Evolutionary conservation across 2,797 vertebrate species (phyloP), one percentile per base, ranked within the genome.

Genomic region (Intellagama lesueurii): DNA sequence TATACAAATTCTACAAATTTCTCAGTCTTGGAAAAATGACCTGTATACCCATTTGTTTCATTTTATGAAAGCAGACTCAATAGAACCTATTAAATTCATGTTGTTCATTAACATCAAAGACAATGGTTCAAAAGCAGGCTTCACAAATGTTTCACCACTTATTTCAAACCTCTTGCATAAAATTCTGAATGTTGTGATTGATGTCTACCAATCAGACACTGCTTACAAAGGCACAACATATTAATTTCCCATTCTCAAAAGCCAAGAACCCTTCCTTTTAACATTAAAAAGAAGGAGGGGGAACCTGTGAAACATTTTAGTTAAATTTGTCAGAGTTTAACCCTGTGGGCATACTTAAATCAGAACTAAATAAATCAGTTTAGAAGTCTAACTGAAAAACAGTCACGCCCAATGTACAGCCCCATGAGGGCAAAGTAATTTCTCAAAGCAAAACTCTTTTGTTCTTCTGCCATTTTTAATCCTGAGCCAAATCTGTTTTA

Each of bases 291-390:
- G 30, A 90, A 91, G 77, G 92, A 90, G 87, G 88, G 52, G 14
- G 11, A 94, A 93, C 85, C 85, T 44, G 81, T n/a, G 70, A 85
- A 93, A 66, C 73, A 89, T 95, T 95, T 95, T 93, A 82, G 89
- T 94, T 95, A 94, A 94, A 93, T 92, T 85, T 94, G 91, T 93
- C 95, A 92, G 91, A 84, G 86, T 93, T 95, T 94, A 95, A 92
- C 95, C 94, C 93, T 90, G 86, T 90, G 91, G 93, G 91, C 90
- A 95, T 91, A 90, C 86, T 95, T 93, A 96, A 96, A 96, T 95
- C 89, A 94, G 94, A 94, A 90, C 92, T 92, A 92, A 93, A 93
- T 91, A 95, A 95, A 95, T 95, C 91, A 96, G 88, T 86, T 91
- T 90, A 0, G 0, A 87, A 90, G 92, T 88, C n/a, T 95, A 78